Percentiles rank a stretch among this genome's conserved stretches.
Evolutionary conservation across 2,888 invertebrate species (phyloP).

Genomic region (Apantesis nais): DNA sequence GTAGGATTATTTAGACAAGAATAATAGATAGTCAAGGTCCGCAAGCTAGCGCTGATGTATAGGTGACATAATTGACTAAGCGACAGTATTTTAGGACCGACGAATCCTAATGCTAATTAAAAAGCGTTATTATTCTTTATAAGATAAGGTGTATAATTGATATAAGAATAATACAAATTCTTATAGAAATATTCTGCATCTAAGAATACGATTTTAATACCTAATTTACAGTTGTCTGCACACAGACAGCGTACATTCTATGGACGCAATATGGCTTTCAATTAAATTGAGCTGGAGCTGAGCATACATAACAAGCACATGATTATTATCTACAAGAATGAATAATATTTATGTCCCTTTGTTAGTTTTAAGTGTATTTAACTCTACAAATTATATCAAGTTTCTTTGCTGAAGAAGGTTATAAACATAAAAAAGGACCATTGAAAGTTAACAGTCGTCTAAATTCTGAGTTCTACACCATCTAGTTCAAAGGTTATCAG

Average conservation of each 20-base stretch:
- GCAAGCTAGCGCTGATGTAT: too few species aligned
- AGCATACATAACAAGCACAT: constrained; percentile 12
- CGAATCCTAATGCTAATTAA: neutral
- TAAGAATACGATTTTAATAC: neutral
- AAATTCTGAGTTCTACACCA: constrained; percentile 16
- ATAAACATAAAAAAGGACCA: constrained; percentile 4
- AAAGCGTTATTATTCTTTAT: neutral
- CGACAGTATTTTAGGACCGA: neutral
- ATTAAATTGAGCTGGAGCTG: constrained; percentile 12
- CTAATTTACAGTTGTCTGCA: constrained; percentile 5
- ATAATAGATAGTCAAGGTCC: too few species aligned
- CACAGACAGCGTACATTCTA: constrained; percentile 9
- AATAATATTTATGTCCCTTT: constrained; percentile 9
- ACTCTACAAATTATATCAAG: neutral
- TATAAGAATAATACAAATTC: neutral
- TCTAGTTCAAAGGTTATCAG: constrained; percentile 57
- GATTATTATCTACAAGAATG: constrained; percentile 10
- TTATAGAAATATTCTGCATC: neutral
- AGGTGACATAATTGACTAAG: neutral
- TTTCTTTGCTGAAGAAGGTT: constrained; percentile 15
- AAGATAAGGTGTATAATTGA: neutral
- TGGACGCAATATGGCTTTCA: constrained; percentile 14
- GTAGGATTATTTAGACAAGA: too few species aligned
- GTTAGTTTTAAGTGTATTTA: constrained; percentile 4
- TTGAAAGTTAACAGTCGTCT: constrained; percentile 16